Evolutionary conservation across 2,888 invertebrate species (phyloP), one percentile per base, ranked within the genome.

Genomic region (Diaprepes abbreviatus): DNA sequence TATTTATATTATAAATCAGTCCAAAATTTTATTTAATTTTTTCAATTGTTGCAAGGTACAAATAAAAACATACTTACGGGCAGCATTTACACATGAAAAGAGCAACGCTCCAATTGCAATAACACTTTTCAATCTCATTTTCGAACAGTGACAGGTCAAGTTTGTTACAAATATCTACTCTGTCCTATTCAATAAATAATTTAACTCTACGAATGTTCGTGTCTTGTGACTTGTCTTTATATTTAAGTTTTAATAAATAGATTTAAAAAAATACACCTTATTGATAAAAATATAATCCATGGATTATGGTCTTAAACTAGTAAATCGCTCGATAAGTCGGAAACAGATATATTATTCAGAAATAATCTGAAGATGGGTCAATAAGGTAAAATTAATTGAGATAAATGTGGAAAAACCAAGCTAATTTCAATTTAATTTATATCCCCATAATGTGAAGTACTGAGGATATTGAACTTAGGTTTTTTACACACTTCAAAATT

Each of bases 11-110:
- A n/a, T n/a, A n/a, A n/a, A n/a, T n/a, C n/a, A n/a, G n/a, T n/a
- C n/a, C n/a, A n/a, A n/a, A n/a, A n/a, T n/a, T n/a, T 24, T 24
- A 24, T 24, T 24, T 24, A 4, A 4, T 24, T 24, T 24, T 24
- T 24, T 24, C 24, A 24, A 5, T 24, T 24, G n/a, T n/a, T n/a
- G n/a, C n/a, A n/a, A n/a, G n/a, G n/a, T n/a, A n/a, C n/a, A n/a
- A n/a, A n/a, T n/a, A n/a, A n/a, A 2, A 12, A 36, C 0, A 36
- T 24, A 57, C 68, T 68, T 68, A 68, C 68, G 58, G 12, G 31
- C 50, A 7, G 63, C 57, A 17, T 17, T 63, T 12, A 48, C 57
- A 40, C 68, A 50, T 50, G 57, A 28, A 28, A 57, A 14, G 21
- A 38, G 14, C 33, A 68, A 14, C 21, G 12, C 36, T 36, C 5